phyloP scores from a whole-genome alignment of 2,888 invertebrate species.

The Oxycera nigricornis region DNA sequence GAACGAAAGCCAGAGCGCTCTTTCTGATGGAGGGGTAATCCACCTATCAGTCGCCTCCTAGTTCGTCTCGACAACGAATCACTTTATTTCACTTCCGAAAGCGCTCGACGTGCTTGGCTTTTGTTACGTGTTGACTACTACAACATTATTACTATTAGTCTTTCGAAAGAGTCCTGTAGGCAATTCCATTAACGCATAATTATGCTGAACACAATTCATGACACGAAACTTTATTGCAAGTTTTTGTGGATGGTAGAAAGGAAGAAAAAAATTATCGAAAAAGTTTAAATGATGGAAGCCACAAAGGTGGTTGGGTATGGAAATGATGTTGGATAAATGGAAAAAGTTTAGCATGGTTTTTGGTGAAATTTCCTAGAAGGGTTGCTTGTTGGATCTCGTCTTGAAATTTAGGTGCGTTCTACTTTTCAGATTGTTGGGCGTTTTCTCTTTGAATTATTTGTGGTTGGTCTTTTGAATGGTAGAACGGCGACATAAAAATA shows the following conservation, averaged over 20 bases:
- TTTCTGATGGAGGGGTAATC: no score
- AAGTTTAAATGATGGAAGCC: background rate
- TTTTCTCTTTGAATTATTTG: no score
- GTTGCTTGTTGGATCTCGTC: no score
- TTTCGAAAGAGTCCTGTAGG: background rate
- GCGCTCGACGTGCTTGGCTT: background rate
- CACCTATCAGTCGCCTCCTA: background rate
- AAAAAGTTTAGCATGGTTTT: background rate
- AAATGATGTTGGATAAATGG: background rate
- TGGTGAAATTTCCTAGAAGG: no score
- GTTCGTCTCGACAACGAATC: conserved; percentile 5
- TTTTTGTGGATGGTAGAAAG: background rate
- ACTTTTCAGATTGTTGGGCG: no score
- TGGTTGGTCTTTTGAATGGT: no score
- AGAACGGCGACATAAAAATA: no score
- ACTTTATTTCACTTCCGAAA: conserved; percentile 31
- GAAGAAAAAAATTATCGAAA: background rate
- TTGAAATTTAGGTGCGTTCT: no score
- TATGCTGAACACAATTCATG: conserved; percentile 29
- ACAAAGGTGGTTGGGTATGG: no score
- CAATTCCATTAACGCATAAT: conserved; percentile 37
- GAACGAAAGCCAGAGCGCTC: no score
- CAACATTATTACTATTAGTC: background rate
- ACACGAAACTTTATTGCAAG: conserved; percentile 1
- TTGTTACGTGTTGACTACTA: background rate